These are phyloP conservation scores for Brachyistius frenatus DNA, from an alignment of 2,113 vertebrate genomes.

Conservation along the genomic window DNA sequence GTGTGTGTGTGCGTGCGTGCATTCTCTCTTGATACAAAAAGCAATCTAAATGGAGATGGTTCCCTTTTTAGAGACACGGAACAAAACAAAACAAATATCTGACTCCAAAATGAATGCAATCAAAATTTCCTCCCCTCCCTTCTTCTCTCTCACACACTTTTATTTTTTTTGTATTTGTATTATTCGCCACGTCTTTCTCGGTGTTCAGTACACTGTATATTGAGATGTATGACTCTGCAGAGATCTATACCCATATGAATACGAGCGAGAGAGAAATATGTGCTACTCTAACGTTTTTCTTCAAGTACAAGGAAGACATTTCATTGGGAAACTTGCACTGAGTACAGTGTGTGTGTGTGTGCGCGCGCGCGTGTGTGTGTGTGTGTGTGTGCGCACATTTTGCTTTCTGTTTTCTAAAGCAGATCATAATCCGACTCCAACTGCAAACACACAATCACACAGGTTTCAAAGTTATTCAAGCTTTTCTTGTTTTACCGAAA, in stretches of 20 bases:
- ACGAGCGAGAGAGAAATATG: slow-evolving; percentile 44
- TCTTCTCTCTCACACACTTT: background rate
- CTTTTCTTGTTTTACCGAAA: too few species aligned
- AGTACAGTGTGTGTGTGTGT: slow-evolving; percentile 3
- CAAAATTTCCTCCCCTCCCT: slow-evolving; percentile 2
- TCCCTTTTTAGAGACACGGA: slow-evolving; percentile 48
- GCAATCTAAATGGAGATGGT: slow-evolving; percentile 72
- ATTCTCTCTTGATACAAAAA: slow-evolving; percentile 29
- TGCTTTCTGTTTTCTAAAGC: too few species aligned
- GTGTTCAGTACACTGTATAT: slow-evolving; percentile 29
- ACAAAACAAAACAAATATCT: slow-evolving; percentile 39
- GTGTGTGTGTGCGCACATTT: too few species aligned
- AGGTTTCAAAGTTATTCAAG: background rate
- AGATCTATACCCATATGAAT: slow-evolving; percentile 52
- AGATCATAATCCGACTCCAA: too few species aligned
- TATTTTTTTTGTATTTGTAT: slow-evolving; percentile 30
- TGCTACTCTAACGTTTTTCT: slow-evolving; percentile 49
- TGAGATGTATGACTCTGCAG: slow-evolving; percentile 56
- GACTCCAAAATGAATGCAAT: slow-evolving; percentile 58
- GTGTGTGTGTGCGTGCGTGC: background rate
- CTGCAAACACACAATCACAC: too few species aligned
- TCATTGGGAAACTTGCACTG: slow-evolving; percentile 22
- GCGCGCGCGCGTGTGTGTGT: background rate
- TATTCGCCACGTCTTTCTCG: slow-evolving; percentile 9
- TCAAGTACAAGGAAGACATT: slow-evolving; percentile 43